Evolutionary conservation across 2,113 vertebrate species (phyloP), one percentile per base, ranked within the genome.

Genomic region (Microcebus murinus): DNA sequence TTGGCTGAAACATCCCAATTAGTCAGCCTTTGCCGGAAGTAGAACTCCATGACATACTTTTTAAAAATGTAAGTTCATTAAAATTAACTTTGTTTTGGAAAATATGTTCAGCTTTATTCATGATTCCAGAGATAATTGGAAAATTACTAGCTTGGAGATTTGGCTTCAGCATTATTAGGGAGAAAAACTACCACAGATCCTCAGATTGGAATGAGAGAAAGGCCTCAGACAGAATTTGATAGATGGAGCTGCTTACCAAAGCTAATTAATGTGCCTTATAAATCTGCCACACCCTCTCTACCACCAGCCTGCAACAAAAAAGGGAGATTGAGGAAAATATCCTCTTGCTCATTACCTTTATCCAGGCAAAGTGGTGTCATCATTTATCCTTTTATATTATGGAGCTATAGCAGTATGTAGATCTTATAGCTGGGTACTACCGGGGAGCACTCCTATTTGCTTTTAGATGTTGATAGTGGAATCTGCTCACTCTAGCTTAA

Each of bases 1-100:
- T 84, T 81, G 27, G 79, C 27, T 85, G 42, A 94, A 92, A 87
- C 6, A 90, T 17, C n/a, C 80, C 82, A 82, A 81, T 65, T 83
- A 92, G n/a, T 59, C 39, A 96, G 50, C 25, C 82, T 89, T 94
- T 90, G 59, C 59, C 13, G 5, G 42, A 90, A 81, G 20, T 50
- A 52, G 36, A 93, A 91, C 79, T 79, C 77, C 67, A 34, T 73
- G 70, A 45, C 65, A 39, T 36, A 42, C 5, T 50, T 83, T 96
- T 70, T 76, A 6, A 4, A 76, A 90, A n/a, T 67, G 63, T 86
- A 89, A 77, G 21, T 65, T 95, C 74, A 87, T 95, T 94, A 92
- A 92, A 90, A 83, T 96, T 96, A 96, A 90, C 15, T 96, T 96
- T 77, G 81, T 89, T 96, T 97, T 80, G 81, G 92, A 80, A 96